Conservation (phyloP, 2,797 vertebrate genomes). For the Chaunax sp. region DNA sequence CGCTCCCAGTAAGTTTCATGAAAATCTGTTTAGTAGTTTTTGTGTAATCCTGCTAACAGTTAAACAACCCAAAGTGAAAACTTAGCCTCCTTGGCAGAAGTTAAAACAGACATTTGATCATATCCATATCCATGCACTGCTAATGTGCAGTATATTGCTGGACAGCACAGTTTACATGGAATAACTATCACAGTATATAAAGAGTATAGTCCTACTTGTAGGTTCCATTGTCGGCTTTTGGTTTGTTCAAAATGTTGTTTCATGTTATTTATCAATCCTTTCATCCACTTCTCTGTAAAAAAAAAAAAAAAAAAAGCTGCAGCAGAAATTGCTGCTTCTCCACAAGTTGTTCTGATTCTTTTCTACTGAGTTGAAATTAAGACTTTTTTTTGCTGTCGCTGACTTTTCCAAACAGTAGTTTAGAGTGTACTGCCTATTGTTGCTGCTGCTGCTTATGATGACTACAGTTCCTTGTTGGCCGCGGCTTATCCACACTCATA, state of each 20-base stretch:
- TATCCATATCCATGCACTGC: too few relatives aligned
- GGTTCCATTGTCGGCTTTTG: neutral
- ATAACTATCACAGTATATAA: neutral
- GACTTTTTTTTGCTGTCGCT: neutral
- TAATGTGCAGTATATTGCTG: too few relatives aligned
- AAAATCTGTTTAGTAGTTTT: too few relatives aligned
- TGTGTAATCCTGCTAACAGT: too few relatives aligned
- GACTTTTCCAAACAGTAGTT: conserved; percentile 1
- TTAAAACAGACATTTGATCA: too few relatives aligned
- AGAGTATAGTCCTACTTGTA: neutral
- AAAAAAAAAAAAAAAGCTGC: too few relatives aligned
- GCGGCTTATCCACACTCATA: neutral
- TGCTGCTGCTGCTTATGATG: conserved; percentile 8
- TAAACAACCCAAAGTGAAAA: too few relatives aligned
- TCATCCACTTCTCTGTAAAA: too few relatives aligned
- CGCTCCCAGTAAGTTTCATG: too few relatives aligned
- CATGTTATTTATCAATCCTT: too few relatives aligned
- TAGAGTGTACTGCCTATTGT: too few relatives aligned
- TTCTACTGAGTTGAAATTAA: neutral
- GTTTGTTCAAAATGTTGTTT: neutral
- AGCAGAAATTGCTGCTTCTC: neutral
- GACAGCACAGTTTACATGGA: neutral
- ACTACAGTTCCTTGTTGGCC: conserved; percentile 5
- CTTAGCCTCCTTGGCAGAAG: too few relatives aligned
- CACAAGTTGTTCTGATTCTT: neutral